Conservation (phyloP, 2,888 invertebrate species). For the Eueremaeus valkanovi region DNA sequence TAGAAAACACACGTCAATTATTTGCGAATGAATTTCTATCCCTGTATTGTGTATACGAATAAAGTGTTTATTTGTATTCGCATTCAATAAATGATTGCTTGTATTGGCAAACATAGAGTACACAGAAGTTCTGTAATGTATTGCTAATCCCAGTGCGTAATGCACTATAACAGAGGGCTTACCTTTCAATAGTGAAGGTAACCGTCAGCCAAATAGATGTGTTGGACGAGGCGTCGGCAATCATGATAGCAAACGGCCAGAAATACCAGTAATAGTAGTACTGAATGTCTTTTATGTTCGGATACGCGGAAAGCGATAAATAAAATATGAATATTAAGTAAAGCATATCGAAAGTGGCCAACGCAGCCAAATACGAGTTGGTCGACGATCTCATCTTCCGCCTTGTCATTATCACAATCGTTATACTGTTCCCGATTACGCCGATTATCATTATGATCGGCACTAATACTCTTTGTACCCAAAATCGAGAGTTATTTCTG, state of each 20-base stretch:
- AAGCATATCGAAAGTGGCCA: slow-evolving; percentile 67
- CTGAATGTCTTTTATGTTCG: slow-evolving; percentile 57
- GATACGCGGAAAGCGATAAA: slow-evolving; percentile 62
- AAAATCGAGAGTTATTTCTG: slow-evolving; percentile 49
- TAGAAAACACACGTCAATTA: no score
- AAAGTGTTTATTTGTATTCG: no score
- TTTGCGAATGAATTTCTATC: no score
- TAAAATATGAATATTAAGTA: slow-evolving; percentile 64
- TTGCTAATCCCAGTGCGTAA: no score
- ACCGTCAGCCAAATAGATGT: slow-evolving; percentile 55
- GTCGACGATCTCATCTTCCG: slow-evolving; percentile 70
- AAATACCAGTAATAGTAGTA: slow-evolving; percentile 61
- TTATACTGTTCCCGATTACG: slow-evolving; percentile 63
- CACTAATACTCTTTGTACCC: slow-evolving; percentile 61
- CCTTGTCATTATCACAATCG: slow-evolving; percentile 59
- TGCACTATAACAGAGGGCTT: no score
- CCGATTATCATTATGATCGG: slow-evolving; percentile 65
- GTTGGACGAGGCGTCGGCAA: slow-evolving; percentile 50
- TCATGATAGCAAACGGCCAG: slow-evolving; percentile 52
- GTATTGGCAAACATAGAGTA: no score
- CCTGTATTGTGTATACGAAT: no score
- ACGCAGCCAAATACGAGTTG: slow-evolving; percentile 67
- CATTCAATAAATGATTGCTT: no score
- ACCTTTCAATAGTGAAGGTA: slow-evolving; percentile 56
- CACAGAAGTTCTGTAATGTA: no score